These are phyloP conservation scores for Parasteatoda tepidariorum DNA, from an alignment of 1,140 invertebrate species.

Conservation along the genomic window DNA sequence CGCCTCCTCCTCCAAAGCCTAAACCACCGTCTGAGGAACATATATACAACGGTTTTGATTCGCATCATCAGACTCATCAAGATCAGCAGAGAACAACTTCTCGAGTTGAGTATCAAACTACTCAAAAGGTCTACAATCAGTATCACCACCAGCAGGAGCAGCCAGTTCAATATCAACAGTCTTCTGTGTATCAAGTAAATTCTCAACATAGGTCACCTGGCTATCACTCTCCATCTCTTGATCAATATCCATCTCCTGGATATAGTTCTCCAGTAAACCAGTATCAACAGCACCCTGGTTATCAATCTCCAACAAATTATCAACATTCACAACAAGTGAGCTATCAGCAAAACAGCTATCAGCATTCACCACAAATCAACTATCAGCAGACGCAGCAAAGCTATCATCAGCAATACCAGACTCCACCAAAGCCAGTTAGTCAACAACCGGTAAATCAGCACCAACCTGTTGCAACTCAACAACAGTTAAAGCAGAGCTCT, in stretches of 20 bases:
- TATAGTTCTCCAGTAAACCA: background rate
- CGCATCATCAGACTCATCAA: slow-evolving; percentile 9
- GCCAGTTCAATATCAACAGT: slow-evolving; percentile 2
- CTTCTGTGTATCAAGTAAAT: background rate
- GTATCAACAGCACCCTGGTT: background rate
- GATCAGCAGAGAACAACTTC: slow-evolving; percentile 10
- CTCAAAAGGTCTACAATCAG: slow-evolving; percentile 31
- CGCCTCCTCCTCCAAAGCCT: slow-evolving; percentile 35
- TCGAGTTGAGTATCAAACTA: slow-evolving; percentile 34
- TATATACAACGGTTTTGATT: slow-evolving; percentile 37
- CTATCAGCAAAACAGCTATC: background rate
- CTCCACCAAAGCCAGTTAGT: background rate
- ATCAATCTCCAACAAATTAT: background rate
- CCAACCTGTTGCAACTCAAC: background rate
- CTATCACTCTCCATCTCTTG: slow-evolving; percentile 18
- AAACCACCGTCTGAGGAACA: slow-evolving; percentile 35
- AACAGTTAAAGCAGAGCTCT: slow-evolving; percentile 18
- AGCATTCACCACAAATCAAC: background rate
- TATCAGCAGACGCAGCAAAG: slow-evolving; percentile 6
- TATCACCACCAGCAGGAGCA: slow-evolving; percentile 37
- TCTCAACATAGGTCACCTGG: slow-evolving; percentile 22
- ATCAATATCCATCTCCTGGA: slow-evolving; percentile 9
- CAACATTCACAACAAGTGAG: background rate
- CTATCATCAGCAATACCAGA: background rate
- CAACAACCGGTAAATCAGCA: slow-evolving; percentile 16